These are phyloP conservation scores for Cotesia congregata DNA, from an alignment of 2,888 invertebrate species.

Conservation along the genomic window DNA sequence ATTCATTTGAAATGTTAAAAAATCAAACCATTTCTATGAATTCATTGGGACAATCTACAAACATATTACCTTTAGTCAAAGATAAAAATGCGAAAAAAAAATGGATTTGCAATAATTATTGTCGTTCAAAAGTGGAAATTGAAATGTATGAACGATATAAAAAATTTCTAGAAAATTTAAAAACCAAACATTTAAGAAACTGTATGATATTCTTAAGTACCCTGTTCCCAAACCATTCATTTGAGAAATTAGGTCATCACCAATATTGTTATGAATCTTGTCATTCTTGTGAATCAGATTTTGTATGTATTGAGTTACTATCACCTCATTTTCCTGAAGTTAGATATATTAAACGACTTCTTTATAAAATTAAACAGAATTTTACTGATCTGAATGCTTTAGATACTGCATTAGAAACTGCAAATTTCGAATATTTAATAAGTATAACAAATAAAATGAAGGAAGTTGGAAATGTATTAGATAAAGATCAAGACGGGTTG, in stretches of 20 bases:
- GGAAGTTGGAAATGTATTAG: slow-evolving; percentile 10
- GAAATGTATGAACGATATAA: slow-evolving; percentile 38
- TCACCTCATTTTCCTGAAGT: slow-evolving; percentile 46
- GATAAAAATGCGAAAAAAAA: slow-evolving; percentile 26
- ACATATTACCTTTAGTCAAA: slow-evolving; percentile 38
- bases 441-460: slow-evolving; percentile 23
- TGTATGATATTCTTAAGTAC: too few species aligned
- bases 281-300: too few species aligned
- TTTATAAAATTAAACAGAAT: slow-evolving; percentile 30
- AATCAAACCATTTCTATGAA: slow-evolving; percentile 39
- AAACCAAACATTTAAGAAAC: too few species aligned
- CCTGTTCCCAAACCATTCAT: too few species aligned
- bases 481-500: slow-evolving; percentile 32
- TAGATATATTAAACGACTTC: slow-evolving; percentile 39
- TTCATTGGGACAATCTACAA: slow-evolving; percentile 33
- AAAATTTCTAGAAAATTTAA: slow-evolving; percentile 15
- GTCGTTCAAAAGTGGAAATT: slow-evolving; percentile 24
- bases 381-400: slow-evolving; percentile 15
- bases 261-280: too few species aligned
- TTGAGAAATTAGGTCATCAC: too few species aligned
- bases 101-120: slow-evolving; percentile 38
- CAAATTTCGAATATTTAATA: slow-evolving; percentile 28
- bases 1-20: background rate
- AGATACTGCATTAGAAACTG: slow-evolving; percentile 40
- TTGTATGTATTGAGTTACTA: slow-evolving; percentile 44